Percentiles rank a stretch among this genome's conserved stretches.
Conservation (phyloP, 1,140 invertebrate species). For the Drosophila simulans region DNA sequence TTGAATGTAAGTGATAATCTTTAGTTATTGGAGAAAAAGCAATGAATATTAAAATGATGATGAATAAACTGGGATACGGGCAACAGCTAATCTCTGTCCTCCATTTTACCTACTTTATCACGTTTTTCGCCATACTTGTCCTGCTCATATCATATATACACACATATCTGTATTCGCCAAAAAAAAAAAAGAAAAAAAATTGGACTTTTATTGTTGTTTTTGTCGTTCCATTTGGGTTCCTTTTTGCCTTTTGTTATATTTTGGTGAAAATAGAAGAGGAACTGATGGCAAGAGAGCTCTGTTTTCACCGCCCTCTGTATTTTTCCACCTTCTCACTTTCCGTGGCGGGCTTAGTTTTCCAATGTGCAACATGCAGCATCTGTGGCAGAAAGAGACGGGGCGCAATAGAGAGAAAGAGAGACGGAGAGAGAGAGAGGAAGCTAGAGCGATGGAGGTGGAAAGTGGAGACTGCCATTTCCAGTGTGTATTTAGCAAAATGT, state of each 20-base stretch:
- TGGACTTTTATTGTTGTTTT: conserved; percentile 5
- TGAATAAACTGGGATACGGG: background rate
- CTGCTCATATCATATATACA: background rate
- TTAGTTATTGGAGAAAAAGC: no score
- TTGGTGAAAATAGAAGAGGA: conserved; percentile 13
- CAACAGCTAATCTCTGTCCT: background rate
- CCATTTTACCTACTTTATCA: background rate
- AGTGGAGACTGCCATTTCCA: conserved; percentile 63
- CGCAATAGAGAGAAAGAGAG: background rate
- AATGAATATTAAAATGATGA: background rate
- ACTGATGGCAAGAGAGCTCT: conserved; percentile 1
- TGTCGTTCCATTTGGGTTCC: conserved; percentile 1
- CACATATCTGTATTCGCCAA: conserved; percentile 7
- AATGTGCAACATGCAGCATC: conserved; percentile 65
- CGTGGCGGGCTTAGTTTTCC: conserved; percentile 66
- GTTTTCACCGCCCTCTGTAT: conserved; percentile 11
- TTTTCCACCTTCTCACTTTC: conserved; percentile 37
- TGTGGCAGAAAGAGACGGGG: background rate
- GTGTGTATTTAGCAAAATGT: conserved; percentile 79
- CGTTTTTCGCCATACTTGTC: background rate
- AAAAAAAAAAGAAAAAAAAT: background rate
- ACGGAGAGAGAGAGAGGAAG: conserved; percentile 9
- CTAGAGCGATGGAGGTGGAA: conserved; percentile 18
- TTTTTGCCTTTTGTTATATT: conserved; percentile 5
- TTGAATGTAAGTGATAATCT: no score